Evolutionary conservation across 2,113 vertebrate species (phyloP), one percentile per base, ranked within the genome.

Genomic region (Aldabrachelys gigantea): DNA sequence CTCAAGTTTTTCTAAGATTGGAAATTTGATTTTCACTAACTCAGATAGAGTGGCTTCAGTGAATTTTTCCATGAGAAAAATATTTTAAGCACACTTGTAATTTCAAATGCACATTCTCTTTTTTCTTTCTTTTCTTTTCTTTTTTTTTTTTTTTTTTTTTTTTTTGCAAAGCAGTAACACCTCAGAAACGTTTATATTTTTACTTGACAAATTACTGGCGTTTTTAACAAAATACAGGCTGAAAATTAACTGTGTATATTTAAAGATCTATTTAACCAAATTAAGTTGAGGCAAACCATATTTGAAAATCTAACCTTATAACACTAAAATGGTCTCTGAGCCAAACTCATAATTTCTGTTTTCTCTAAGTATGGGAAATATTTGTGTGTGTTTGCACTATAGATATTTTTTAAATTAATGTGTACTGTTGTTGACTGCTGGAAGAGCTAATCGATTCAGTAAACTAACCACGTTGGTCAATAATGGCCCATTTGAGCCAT

Each of bases 361-460:
- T 62, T 94, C 75, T 56, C 47, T 85, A 80, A 87, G 31, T 52
- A 47, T 62, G 50, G 75, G 91, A 89, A 80, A 44, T 93, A 54
- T 82, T 90, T 80, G 65, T 90, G 65, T 90, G 54, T 56, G 86
- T 75, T 85, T 11, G 4, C 89, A 90, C 94, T 87, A 90, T 27
- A 94, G 35, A 92, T 85, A 95, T 93, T 78, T 84, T 75, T 82
- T 80, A 85, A 94, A 93, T 90, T 65, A 92, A 91, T 54, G 83
- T 50, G 38, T 72, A 88, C 31, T 80, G 57, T 84, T 65, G 75
- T 76, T 49, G 14, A 1, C 54, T 91, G 49, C n/a, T 8, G 81
- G 49, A 94, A 90, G 81, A 82, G 65, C 89, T 88, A 89, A 96
- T n/a, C 27, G 2, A 31, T 79, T 84, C 59, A 59, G 76, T 82